Percentiles rank a stretch among this genome's conserved stretches.
phyloP scores from a whole-genome alignment of 2,797 vertebrate species.

The Falco novaeseelandiae region DNA sequence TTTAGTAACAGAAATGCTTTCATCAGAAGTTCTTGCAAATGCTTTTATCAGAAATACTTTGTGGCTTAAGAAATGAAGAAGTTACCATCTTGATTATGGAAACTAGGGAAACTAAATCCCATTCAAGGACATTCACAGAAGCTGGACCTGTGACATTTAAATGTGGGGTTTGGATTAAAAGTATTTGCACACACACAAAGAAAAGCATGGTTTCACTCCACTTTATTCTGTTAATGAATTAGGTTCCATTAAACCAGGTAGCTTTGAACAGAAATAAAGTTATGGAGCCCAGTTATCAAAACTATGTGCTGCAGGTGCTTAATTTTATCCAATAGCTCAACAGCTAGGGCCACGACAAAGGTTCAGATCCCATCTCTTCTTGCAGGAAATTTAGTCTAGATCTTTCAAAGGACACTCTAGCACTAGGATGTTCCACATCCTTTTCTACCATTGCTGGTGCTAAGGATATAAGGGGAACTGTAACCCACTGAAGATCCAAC shows the following conservation, averaged over 20 bases:
- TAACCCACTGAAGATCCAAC: not conserved
- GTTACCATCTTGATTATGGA: not conserved
- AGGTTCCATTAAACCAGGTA: not conserved
- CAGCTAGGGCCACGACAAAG: not conserved
- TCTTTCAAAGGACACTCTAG: not conserved
- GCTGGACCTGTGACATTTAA: not conserved
- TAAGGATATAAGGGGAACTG: not conserved
- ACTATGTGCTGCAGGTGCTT: not conserved
- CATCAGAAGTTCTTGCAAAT: not conserved
- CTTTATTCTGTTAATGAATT: not conserved
- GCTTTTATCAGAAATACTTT: not conserved
- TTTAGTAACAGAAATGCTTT: not conserved
- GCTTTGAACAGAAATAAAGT: not conserved
- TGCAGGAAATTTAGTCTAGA: not conserved
- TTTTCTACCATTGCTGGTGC: not conserved
- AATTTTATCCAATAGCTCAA: not conserved
- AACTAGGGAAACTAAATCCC: not conserved
- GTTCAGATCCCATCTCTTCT: not conserved
- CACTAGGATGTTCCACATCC: not conserved
- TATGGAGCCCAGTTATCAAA: not conserved
- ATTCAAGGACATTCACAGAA: not conserved
- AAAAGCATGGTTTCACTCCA: not conserved
- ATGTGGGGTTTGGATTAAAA: not conserved
- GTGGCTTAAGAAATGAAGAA: not conserved
- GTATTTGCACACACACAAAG: not conserved